Evolutionary conservation across 2,797 vertebrate species (phyloP).

Genomic region (Pseudochirops corinnae): DNA sequence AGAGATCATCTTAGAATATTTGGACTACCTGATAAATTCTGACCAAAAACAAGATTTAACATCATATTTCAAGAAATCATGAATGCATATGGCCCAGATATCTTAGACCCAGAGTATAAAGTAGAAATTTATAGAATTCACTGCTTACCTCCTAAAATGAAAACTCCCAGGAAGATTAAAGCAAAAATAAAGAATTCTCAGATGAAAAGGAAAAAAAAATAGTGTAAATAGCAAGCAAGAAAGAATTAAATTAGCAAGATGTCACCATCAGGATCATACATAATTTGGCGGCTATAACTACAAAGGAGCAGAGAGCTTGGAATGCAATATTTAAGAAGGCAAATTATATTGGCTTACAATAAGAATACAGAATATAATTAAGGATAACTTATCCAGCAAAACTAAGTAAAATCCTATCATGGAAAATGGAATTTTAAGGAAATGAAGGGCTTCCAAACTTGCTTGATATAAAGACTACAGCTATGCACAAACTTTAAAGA

Average conservation of each 20-base stretch:
- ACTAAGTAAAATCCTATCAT: background rate
- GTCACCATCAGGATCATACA: background rate
- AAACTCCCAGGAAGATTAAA: no score
- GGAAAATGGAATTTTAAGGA: background rate
- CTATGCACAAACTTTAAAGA: no score
- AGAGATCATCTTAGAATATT: background rate
- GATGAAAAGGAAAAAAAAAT: background rate
- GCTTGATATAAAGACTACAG: no score
- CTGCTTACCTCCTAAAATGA: background rate
- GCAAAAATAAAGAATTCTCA: background rate
- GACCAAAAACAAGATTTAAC: background rate
- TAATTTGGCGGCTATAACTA: background rate
- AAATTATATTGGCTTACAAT: background rate
- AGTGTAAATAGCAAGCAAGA: background rate
- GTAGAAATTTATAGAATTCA: background rate
- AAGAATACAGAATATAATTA: background rate
- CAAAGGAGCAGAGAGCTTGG: background rate
- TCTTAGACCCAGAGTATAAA: background rate
- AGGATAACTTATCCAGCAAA: background rate
- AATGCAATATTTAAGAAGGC: background rate
- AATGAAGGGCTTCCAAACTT: background rate
- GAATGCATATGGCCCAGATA: background rate
- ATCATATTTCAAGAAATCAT: background rate
- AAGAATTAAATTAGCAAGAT: background rate
- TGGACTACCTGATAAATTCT: background rate